A percentile compares a stretch with the other conserved stretches of the same genome.
phyloP scores from a whole-genome alignment of 2,888 invertebrate genomes.

The Orthonychiurus folsomi region DNA sequence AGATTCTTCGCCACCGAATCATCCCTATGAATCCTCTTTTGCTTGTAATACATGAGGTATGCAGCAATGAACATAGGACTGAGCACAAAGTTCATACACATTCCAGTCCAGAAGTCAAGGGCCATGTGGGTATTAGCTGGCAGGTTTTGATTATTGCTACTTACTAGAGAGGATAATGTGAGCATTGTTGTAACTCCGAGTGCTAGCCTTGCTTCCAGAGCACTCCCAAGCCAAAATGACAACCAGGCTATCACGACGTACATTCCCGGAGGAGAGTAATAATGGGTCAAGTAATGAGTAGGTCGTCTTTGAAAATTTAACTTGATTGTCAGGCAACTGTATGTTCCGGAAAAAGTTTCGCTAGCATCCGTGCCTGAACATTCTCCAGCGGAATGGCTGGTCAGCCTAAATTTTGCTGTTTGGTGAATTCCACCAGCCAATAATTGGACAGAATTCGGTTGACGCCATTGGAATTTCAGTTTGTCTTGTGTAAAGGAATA shows the following conservation, averaged over 20 bases:
- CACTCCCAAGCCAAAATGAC: background rate
- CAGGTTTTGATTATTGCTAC: background rate
- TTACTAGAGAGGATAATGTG: background rate
- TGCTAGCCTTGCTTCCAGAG: background rate
- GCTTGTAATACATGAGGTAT: background rate
- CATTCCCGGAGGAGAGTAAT: background rate
- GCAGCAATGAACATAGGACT: background rate
- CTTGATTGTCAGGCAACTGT: background rate
- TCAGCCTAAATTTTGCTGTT: background rate
- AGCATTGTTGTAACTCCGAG: background rate
- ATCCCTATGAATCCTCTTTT: background rate
- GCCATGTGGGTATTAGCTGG: background rate
- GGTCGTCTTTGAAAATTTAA: background rate
- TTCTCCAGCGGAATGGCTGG: background rate
- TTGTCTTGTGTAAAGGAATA: background rate
- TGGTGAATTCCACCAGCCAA: background rate
- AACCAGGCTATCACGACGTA: background rate
- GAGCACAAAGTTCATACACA: background rate
- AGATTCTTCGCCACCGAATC: too few relatives aligned
- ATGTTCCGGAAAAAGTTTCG: background rate
- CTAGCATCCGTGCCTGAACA: too few relatives aligned
- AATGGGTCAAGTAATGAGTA: background rate
- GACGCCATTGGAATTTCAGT: background rate
- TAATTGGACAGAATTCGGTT: background rate
- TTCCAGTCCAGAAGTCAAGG: background rate